Evolutionary conservation across 1,140 invertebrate species (phyloP).

Genomic region (Caenorhabditis latens): DNA sequence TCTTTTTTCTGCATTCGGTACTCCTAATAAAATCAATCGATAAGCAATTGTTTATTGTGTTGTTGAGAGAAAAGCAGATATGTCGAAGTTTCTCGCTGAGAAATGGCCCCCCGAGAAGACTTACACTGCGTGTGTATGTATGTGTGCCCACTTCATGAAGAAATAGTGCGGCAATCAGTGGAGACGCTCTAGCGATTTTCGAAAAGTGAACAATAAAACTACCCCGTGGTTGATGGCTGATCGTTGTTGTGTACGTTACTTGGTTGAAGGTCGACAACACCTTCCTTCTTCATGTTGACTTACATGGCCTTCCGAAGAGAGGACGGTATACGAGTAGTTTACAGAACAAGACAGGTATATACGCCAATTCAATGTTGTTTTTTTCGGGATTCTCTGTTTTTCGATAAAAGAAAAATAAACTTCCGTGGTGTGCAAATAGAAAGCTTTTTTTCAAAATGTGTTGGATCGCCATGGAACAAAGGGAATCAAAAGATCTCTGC

Average conservation of each 20-base stretch:
- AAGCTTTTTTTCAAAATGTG: neutral
- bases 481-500: neutral
- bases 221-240: constrained; percentile 35
- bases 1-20: neutral
- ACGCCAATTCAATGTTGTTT: neutral
- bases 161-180: constrained; percentile 47
- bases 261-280: constrained; percentile 48
- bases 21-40: constrained; percentile 13
- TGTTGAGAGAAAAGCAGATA: neutral
- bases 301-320: constrained; percentile 8
- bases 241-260: constrained; percentile 54
- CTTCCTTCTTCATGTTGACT: constrained; percentile 40
- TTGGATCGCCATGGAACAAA: neutral
- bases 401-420: neutral
- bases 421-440: neutral
- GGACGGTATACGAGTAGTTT: constrained; percentile 8
- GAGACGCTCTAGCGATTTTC: constrained; percentile 39
- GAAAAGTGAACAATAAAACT: constrained; percentile 52
- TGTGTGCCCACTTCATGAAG: constrained; percentile 42
- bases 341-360: constrained; percentile 8
- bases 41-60: constrained; percentile 27
- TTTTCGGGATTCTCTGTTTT: neutral
- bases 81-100: constrained; percentile 15
- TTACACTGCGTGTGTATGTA: constrained; percentile 8
- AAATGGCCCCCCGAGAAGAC: constrained; percentile 2